Conservation (phyloP, 1,140 invertebrate species). For the Drosophila azteca region DNA sequence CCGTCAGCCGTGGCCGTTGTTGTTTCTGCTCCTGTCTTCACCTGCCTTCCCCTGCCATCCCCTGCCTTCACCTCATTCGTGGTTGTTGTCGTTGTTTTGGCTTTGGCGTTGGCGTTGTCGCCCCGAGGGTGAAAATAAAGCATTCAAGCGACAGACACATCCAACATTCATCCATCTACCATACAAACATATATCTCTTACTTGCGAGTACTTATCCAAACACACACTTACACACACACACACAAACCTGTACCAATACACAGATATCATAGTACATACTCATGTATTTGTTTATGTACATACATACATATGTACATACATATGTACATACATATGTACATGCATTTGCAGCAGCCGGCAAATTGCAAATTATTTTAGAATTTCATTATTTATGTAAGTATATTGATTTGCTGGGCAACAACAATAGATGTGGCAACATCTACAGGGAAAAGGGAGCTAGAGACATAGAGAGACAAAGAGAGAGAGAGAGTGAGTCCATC, state of each 20-base stretch:
- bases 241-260: conserved; percentile 2
- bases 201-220: conserved; percentile 4
- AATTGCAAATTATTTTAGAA: conserved; percentile 74
- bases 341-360: conserved; percentile 42
- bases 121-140: conserved; percentile 78
- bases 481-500: conserved; percentile 28
- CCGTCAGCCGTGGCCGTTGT: conserved; percentile 56
- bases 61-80: conserved; percentile 7
- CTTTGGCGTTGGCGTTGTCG: conserved; percentile 69
- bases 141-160: conserved; percentile 70
- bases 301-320: conserved; percentile 18
- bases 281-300: conserved; percentile 16
- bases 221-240: conserved; percentile 12
- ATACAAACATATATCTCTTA: conserved; percentile 18
- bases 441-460: conserved; percentile 1
- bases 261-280: conserved; percentile 1
- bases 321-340: conserved; percentile 18
- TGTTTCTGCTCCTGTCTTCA: conserved; percentile 4
- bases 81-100: conserved; percentile 18
- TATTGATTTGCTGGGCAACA: conserved; percentile 46
- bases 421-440: conserved; percentile 11
- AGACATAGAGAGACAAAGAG: neutral
- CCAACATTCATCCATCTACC: conserved; percentile 35
- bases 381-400: conserved; percentile 56
- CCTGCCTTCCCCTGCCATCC: no score